Evolutionary conservation across 1,140 invertebrate genomes (phyloP), one percentile per base, ranked within the genome.

Genomic region (Drosophila takahashii): DNA sequence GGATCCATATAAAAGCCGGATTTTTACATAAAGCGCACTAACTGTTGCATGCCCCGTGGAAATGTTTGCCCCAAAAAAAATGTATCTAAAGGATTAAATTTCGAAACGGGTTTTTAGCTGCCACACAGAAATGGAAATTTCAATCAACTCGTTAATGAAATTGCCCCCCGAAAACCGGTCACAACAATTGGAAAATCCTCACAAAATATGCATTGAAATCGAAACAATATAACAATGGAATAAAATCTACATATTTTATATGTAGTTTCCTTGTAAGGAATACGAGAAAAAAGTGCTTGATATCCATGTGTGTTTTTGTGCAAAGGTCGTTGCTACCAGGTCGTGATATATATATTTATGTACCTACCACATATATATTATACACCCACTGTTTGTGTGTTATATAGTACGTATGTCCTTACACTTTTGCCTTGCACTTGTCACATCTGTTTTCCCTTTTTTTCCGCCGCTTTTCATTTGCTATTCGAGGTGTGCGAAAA

Each of bases 381-480:
- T 2, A 66, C 18, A 41, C 16, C 51, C 22, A 32, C 9, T 9
- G 8, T 5, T 16, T 8, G 29, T 29, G 29, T 50, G 13, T 16
- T 16, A 39, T 18, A 8, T 67, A 39, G 44, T 29, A 62, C 45
- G 48, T 59, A 41, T 29, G 15, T 78, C 69, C 75, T 69, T 84
- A 81, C 80, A 79, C 79, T 84, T 81, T 81, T 81, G 81, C 79
- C 81, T 81, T 81, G 75, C 79, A 81, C 79, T 81, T 81, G 80
- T 77, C 79, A 79, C 79, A 83, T 58, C 65, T 58, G 74, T 74
- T 69, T 67, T 69, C 36, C 48, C 41, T 16, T 44, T 59, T 62
- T 41, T 60, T 59, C 64, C 67, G n/a, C 56, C 48, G 58, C 41
- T 61, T 79, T 79, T 73, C 69, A 81, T 81, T 72, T 50, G 56